Evolutionary conservation across 2,113 vertebrate species (phyloP).

Genomic region (Sapajus apella): DNA sequence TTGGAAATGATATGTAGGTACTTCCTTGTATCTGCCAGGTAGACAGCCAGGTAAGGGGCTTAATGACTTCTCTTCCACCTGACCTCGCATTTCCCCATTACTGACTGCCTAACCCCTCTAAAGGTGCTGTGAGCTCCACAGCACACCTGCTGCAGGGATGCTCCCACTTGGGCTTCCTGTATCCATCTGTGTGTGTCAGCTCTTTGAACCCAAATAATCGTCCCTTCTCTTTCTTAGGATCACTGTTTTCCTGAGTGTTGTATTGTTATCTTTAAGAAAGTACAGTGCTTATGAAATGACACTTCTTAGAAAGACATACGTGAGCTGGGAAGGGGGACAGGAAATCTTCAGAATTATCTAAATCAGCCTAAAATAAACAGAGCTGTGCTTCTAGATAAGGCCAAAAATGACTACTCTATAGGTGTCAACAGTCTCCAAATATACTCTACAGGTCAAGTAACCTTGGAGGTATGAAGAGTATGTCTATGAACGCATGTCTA

Average conservation of each 20-base stretch:
- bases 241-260: not conserved
- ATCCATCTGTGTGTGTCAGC: rapidly evolving
- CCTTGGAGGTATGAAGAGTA: not conserved
- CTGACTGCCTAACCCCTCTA: rapidly evolving
- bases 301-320: not conserved
- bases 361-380: not conserved
- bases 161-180: not conserved
- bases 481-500: not conserved
- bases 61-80: not conserved
- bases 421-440: not conserved
- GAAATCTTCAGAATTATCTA: constrained; percentile 4
- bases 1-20: not conserved
- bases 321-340: not conserved
- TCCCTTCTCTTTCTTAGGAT: not conserved
- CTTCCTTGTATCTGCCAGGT: not conserved
- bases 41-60: not conserved
- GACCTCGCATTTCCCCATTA: not conserved
- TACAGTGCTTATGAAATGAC: not conserved
- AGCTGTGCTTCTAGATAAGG: not conserved
- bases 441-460: not conserved
- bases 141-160: rapidly evolving
- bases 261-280: not conserved
- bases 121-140: not conserved
- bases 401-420: not conserved
- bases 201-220: not conserved